Evolutionary conservation across 1,140 invertebrate species (phyloP).

Genomic region (Euschistus heros): DNA sequence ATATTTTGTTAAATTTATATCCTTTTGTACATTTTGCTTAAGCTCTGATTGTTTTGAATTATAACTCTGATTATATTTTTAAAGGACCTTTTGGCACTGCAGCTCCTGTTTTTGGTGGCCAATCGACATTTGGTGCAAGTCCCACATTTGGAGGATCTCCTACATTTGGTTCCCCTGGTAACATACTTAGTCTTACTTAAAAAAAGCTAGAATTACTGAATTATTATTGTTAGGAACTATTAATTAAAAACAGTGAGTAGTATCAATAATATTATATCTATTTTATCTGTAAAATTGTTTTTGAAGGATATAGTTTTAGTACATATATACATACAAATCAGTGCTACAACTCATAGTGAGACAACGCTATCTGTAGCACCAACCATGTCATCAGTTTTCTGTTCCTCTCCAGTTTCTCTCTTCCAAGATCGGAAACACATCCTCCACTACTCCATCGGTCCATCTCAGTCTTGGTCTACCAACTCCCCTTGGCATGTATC

Average conservation of each 20-base stretch:
- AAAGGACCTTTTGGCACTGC: not conserved
- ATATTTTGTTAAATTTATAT: not conserved
- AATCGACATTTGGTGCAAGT: constrained; percentile 37
- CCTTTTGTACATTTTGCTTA: not conserved
- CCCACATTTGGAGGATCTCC: constrained; percentile 42
- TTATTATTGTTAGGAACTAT: not conserved
- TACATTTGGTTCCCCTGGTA: constrained; percentile 39
- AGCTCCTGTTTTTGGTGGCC: constrained; percentile 18
- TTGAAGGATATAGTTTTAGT: not conserved
- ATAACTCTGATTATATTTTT: not conserved
- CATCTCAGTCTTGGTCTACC: too few species aligned
- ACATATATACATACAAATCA: not conserved
- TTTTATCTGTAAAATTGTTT: not conserved
- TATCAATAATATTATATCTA: not conserved
- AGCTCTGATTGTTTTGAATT: not conserved
- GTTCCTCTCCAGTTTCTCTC: too few species aligned
- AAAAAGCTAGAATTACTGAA: not conserved
- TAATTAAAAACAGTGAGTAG: not conserved
- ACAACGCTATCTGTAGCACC: not conserved
- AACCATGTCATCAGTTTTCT: too few species aligned
- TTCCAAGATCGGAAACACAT: too few species aligned
- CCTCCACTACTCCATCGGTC: too few species aligned
- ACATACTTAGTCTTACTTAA: constrained; percentile 36
- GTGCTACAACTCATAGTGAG: not conserved
- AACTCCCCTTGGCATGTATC: too few species aligned